Evolutionary conservation across 2,797 vertebrate genomes (phyloP).

Genomic region (Periparus ater): DNA sequence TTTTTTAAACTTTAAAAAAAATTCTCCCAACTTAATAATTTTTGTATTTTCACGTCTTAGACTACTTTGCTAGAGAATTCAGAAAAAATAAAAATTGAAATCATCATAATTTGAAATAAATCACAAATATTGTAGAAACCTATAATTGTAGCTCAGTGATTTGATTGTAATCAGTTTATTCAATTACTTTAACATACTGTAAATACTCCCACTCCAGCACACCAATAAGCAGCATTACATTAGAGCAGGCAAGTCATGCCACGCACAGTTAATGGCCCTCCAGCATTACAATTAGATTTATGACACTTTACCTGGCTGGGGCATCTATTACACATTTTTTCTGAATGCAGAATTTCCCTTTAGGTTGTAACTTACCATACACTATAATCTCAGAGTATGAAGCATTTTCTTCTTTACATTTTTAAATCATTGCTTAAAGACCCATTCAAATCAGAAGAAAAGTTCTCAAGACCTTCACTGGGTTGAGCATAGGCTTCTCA

Average conservation of each 20-base stretch:
- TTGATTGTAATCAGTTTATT: constrained; percentile 53
- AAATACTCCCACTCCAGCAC: constrained; percentile 11
- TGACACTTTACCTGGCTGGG: not conserved
- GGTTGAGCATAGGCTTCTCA: not conserved
- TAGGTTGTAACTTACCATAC: not conserved
- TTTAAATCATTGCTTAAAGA: not conserved
- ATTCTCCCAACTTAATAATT: not conserved
- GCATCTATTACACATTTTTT: not conserved
- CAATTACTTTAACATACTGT: constrained; percentile 17
- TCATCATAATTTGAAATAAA: not conserved
- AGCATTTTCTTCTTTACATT: not conserved
- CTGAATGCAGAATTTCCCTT: not conserved
- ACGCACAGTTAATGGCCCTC: not conserved
- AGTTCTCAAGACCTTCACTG: not conserved
- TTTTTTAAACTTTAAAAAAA: not conserved
- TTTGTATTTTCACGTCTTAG: not conserved
- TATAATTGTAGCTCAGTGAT: constrained; percentile 22
- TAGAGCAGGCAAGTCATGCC: not conserved
- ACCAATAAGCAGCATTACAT: not conserved
- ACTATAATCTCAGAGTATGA: not conserved
- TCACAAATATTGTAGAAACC: constrained; percentile 2
- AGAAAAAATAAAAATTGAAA: not conserved
- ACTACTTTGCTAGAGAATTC: not conserved
- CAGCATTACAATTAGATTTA: constrained; percentile 5
- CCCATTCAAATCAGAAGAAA: not conserved